Base-by-base conservation (phyloP, 2,113 vertebrate genomes). In the Perca flavescens region DNA sequence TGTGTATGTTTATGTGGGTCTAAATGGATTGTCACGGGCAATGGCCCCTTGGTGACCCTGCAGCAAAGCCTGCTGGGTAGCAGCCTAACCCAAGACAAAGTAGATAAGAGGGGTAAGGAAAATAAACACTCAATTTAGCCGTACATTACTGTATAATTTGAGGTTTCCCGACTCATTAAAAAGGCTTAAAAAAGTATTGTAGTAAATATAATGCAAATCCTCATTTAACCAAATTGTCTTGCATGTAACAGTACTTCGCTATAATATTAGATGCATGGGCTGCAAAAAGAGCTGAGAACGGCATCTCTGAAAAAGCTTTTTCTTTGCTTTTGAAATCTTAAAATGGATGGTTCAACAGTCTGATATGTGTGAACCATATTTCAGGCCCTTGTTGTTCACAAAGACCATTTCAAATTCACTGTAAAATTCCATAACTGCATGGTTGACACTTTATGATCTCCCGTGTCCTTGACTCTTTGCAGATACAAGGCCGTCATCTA, bases 21-120 rank as follows among this genome's bases (percentile, higher is more conserved):
- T 85, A 82, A 91, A 87, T 46, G 40, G 78, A 79, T 78, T 86
- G 84, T 85, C 89, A 91, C 67, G 92, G 84, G 56, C 80, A 94
- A 92, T 93, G 96, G 94, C 97, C 97, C 90, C 92, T 88, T 89
- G 87, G 91, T 95, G 96, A 97, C 96, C 96, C 80, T 83, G 90
- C 63, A 91, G 90, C 78, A 94, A 91, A 93, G 94, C 92, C 85
- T 82, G 81, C 92, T 96, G 94, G 94, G 94, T 95, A 93, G 91
- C 94, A 94, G 93, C 90, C 36, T 40, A 52, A 87, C 8, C 56
- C 36, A 90, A 92, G 94, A 93, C 94, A 94, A 95, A 95, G 57
- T 53, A 34, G 56, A 82, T 78, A 62, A 75, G 54, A 56, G 19
- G 31, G 15, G 50, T 5, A 12, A 19, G 34, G 53, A 57, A 19